These are phyloP conservation scores for Meta bourneti DNA, from an alignment of 2,888 invertebrate species.

Conservation along the genomic window DNA sequence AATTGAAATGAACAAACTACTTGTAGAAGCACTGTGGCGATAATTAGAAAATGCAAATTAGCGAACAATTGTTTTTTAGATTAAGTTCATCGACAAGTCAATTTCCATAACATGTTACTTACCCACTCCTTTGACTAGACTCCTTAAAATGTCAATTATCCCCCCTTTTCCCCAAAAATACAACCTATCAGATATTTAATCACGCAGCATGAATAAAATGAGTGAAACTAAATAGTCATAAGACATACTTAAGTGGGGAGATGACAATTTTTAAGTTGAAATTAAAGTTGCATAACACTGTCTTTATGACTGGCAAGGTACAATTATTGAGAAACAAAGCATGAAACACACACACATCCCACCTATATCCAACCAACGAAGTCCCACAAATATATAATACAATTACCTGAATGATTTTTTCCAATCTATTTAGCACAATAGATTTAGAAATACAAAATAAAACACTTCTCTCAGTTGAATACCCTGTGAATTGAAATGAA, in stretches of 20 bases:
- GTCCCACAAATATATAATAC: background rate
- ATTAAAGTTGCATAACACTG: too few species aligned
- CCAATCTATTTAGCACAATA: background rate
- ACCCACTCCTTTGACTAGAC: background rate
- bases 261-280: too few species aligned
- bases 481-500: background rate
- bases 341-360: too few species aligned
- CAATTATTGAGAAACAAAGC: too few species aligned
- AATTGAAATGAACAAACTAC: background rate
- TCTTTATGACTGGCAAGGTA: too few species aligned
- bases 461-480: background rate
- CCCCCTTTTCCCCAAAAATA: background rate
- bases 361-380: too few species aligned
- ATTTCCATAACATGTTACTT: background rate
- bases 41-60: background rate
- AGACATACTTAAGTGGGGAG: too few species aligned
- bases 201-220: too few species aligned
- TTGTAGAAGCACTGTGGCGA: background rate
- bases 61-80: background rate
- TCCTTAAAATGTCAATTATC: background rate
- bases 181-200: background rate
- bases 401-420: background rate
- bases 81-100: background rate
- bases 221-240: too few species aligned
- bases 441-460: background rate